Evolutionary conservation across 2,797 vertebrate species (phyloP).

Genomic region (Oreortyx pictus): DNA sequence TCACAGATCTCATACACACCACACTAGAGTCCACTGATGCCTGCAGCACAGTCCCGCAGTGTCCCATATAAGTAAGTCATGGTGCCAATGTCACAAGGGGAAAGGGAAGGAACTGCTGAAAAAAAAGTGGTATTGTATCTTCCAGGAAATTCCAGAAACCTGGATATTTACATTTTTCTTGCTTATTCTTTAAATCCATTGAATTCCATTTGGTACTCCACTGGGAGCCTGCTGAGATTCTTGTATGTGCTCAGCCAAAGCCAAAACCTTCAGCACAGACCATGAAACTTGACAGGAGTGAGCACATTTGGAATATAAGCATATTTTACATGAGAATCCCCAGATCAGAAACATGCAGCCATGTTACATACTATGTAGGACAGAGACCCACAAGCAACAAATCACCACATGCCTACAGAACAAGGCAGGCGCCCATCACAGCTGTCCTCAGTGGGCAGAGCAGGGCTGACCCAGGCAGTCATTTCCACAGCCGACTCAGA

Average conservation of each 20-base stretch:
- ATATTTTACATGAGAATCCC: not conserved
- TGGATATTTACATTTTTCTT: constrained; percentile 1
- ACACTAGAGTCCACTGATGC: not conserved
- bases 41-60: not conserved
- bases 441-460: not conserved
- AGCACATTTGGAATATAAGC: not conserved
- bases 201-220: not conserved
- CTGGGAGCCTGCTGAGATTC: not conserved
- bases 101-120: not conserved
- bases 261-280: constrained; percentile 42
- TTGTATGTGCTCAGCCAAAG: not conserved
- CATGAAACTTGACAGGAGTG: not conserved
- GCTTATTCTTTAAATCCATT: not conserved
- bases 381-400: accelerated
- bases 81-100: not conserved
- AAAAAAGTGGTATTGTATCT: not conserved
- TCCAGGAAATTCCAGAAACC: constrained; percentile 1
- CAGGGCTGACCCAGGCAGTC: constrained; percentile 6
- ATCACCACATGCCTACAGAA: not conserved
- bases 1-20: not conserved
- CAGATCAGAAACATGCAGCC: not conserved
- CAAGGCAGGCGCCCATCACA: not conserved
- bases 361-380: not conserved
- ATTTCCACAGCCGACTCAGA: constrained; percentile 16
- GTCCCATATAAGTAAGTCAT: not conserved